phyloP scores from a whole-genome alignment of 2,113 vertebrate genomes.

The Rhipidura dahli region DNA sequence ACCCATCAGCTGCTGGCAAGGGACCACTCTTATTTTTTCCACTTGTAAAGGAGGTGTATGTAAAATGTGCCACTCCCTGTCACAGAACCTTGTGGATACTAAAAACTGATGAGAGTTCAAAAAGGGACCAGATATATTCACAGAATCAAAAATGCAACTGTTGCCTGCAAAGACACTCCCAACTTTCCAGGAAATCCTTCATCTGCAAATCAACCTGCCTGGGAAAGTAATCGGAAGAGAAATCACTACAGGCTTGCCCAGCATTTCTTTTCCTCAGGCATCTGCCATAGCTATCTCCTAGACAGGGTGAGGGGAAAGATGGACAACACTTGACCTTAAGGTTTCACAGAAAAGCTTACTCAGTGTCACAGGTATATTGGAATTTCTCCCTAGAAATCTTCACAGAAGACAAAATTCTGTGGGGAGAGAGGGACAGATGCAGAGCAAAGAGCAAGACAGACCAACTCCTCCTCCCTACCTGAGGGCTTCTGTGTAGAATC shows the following conservation, averaged over 20 bases:
- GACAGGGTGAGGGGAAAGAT: background rate
- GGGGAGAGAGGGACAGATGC: background rate
- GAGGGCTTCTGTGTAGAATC: background rate
- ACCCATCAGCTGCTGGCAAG: background rate
- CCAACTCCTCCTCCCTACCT: background rate
- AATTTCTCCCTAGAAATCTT: background rate
- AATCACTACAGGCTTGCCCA: background rate
- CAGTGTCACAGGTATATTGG: background rate
- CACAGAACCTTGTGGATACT: background rate
- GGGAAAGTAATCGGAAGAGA: background rate
- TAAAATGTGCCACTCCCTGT: background rate
- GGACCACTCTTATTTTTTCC: background rate
- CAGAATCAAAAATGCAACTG: background rate
- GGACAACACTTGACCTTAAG: background rate
- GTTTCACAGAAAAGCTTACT: background rate
- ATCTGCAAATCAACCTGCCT: background rate
- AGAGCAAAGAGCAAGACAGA: background rate
- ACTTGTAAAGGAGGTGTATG: background rate
- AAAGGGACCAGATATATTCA: background rate
- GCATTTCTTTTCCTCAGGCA: background rate
- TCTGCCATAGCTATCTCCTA: background rate
- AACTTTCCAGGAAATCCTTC: background rate
- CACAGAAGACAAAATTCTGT: background rate
- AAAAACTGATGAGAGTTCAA: background rate
- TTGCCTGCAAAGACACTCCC: background rate